Percentiles rank a stretch among this genome's conserved stretches.
Conservation (phyloP, 2,113 vertebrate genomes). For the Dolichallabes microphthalmus region DNA sequence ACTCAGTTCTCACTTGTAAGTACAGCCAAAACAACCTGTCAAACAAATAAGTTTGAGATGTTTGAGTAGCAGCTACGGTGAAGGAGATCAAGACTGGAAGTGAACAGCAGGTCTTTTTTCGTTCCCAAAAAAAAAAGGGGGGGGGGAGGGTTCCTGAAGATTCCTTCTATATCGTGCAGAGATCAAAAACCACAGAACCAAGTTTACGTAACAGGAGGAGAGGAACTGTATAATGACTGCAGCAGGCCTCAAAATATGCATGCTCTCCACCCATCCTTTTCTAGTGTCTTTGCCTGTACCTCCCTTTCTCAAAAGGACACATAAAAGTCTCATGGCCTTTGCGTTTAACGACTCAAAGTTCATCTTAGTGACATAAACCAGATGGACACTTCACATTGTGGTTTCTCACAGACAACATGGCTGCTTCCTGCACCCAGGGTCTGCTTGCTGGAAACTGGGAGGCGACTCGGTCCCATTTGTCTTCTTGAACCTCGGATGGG, state of each 20-base stretch:
- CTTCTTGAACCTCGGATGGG: slow-evolving; percentile 65
- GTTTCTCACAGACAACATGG: slow-evolving; percentile 46
- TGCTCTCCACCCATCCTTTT: slow-evolving; percentile 39
- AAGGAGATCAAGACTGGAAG: slow-evolving; percentile 44
- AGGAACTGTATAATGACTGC: slow-evolving; percentile 35
- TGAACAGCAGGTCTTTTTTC: slow-evolving; percentile 50
- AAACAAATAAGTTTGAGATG: slow-evolving; percentile 25
- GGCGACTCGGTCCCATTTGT: slow-evolving; percentile 61
- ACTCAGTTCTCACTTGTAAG: slow-evolving; percentile 14
- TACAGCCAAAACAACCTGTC: slow-evolving; percentile 40
- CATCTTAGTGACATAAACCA: slow-evolving; percentile 50
- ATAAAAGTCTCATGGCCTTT: slow-evolving; percentile 29
- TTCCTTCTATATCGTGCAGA: slow-evolving; percentile 42
- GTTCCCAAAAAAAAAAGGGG: slow-evolving; percentile 13
- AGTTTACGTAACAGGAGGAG: slow-evolving; percentile 25
- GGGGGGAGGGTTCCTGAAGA: slow-evolving; percentile 1
- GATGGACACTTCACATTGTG: slow-evolving; percentile 46
- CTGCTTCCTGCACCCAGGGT: slow-evolving; percentile 45
- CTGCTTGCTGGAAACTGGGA: slow-evolving; percentile 48
- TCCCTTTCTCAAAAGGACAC: slow-evolving; percentile 2
- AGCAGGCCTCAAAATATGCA: slow-evolving; percentile 36
- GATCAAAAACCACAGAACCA: slow-evolving; percentile 30
- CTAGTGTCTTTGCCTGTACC: slow-evolving; percentile 3
- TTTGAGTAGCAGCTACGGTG: slow-evolving; percentile 39
- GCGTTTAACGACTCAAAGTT: slow-evolving; percentile 42